Evolutionary conservation across 2,888 invertebrate species (phyloP).

Genomic region (Coenonympha glycerion): DNA sequence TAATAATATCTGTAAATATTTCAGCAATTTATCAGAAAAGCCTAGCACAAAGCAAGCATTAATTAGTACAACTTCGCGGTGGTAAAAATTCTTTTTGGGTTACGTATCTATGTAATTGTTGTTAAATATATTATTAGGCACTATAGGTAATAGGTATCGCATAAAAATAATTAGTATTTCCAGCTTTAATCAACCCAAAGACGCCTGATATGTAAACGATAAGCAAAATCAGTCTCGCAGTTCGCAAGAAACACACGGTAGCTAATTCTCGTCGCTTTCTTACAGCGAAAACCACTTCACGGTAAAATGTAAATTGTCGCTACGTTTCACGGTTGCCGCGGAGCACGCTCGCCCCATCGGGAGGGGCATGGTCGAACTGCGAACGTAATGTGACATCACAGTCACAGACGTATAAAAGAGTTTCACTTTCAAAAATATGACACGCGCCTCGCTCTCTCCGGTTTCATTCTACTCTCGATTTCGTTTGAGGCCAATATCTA

Average conservation of each 20-base stretch:
- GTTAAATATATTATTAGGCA: no score
- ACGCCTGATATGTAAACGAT: no score
- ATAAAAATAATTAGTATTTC: no score
- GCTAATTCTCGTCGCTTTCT: not conserved
- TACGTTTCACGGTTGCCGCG: not conserved
- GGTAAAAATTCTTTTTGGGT: no score
- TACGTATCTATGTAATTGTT: no score
- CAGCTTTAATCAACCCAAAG: no score
- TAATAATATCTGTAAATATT: no score
- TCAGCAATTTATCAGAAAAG: no score
- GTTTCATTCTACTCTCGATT: slow-evolving; percentile 57
- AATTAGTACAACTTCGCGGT: no score
- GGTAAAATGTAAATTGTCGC: not conserved
- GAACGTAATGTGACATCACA: slow-evolving; percentile 47
- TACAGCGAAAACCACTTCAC: not conserved
- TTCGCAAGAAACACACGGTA: not conserved
- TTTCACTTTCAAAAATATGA: slow-evolving; percentile 60
- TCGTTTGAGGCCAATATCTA: slow-evolving; percentile 37
- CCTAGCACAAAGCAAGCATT: no score
- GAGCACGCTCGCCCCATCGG: slow-evolving; percentile 17
- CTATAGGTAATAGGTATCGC: no score
- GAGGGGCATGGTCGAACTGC: slow-evolving; percentile 26
- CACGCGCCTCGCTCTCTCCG: slow-evolving; percentile 44
- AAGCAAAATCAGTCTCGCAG: no score
- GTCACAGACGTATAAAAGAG: slow-evolving; percentile 30